These are phyloP conservation scores for Actenoides lindsayi DNA, from an alignment of 2,113 vertebrate species.

Conservation along the genomic window DNA sequence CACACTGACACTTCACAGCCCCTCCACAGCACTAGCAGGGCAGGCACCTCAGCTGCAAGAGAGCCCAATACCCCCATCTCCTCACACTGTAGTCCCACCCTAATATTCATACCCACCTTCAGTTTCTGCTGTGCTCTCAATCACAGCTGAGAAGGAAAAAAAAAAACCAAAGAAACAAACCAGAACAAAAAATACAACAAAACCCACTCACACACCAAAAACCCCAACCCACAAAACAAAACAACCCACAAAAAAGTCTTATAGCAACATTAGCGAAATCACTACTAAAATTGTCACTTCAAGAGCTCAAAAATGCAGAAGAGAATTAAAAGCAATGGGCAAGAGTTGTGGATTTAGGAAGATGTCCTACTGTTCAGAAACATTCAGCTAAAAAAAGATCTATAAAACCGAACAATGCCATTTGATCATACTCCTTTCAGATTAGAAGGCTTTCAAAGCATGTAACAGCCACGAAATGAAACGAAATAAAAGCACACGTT, in stretches of 20 bases:
- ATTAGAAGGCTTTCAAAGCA: neutral
- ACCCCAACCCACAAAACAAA: too few species aligned
- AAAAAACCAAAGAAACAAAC: neutral
- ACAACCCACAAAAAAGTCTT: neutral
- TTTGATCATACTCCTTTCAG: neutral
- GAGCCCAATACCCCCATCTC: neutral
- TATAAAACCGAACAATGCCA: neutral
- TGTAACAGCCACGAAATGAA: neutral
- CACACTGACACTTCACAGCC: neutral
- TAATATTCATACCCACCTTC: neutral
- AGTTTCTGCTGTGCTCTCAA: neutral
- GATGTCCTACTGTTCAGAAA: neutral
- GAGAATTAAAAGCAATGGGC: neutral
- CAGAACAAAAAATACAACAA: neutral
- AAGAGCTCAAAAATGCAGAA: neutral
- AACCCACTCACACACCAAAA: neutral
- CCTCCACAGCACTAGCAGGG: neutral
- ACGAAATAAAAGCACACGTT: neutral
- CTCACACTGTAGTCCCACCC: rapidly evolving
- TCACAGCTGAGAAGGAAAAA: neutral
- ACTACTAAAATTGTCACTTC: neutral
- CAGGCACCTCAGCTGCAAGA: neutral
- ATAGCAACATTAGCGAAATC: neutral
- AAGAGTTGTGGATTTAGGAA: neutral
- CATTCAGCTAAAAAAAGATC: neutral